Evolutionary conservation across 2,797 vertebrate species (phyloP).

Genomic region (Cirrhinus molitorella): DNA sequence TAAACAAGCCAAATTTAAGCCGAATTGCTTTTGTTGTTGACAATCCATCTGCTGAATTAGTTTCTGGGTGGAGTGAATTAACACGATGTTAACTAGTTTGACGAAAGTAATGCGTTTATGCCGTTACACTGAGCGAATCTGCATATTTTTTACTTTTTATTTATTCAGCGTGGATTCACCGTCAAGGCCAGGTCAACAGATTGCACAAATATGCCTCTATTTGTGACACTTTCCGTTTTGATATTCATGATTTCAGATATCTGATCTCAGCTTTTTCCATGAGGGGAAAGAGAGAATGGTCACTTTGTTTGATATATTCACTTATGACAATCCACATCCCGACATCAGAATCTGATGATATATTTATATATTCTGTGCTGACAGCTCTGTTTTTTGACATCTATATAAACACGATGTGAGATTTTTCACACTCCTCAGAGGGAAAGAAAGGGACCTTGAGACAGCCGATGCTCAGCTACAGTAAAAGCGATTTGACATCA

Average conservation of each 20-base stretch:
- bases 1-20: slow-evolving; percentile 31
- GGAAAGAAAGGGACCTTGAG: slow-evolving; percentile 28
- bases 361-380: slow-evolving; percentile 34
- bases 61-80: slow-evolving; percentile 24
- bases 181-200: slow-evolving; percentile 23
- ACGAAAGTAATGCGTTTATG: neutral
- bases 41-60: slow-evolving; percentile 35
- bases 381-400: slow-evolving; percentile 34
- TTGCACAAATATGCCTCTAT: slow-evolving; percentile 20
- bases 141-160: neutral
- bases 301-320: slow-evolving; percentile 28
- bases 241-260: slow-evolving; percentile 35
- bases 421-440: slow-evolving; percentile 2
- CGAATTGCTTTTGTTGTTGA: slow-evolving; percentile 29
- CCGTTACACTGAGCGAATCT: neutral
- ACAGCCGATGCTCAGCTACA: slow-evolving; percentile 32
- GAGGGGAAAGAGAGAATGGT: slow-evolving; percentile 20
- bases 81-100: neutral
- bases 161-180: slow-evolving; percentile 1
- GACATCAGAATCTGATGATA: slow-evolving; percentile 21
- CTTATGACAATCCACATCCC: slow-evolving; percentile 29
- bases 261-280: slow-evolving; percentile 12
- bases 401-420: slow-evolving; percentile 42
- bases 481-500: slow-evolving; percentile 46
- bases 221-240: neutral